A percentile compares a stretch with the other conserved stretches of the same genome.
These are phyloP conservation scores for Cranoglanis bouderius DNA, from an alignment of 2,113 vertebrate species.

Conservation along the genomic window DNA sequence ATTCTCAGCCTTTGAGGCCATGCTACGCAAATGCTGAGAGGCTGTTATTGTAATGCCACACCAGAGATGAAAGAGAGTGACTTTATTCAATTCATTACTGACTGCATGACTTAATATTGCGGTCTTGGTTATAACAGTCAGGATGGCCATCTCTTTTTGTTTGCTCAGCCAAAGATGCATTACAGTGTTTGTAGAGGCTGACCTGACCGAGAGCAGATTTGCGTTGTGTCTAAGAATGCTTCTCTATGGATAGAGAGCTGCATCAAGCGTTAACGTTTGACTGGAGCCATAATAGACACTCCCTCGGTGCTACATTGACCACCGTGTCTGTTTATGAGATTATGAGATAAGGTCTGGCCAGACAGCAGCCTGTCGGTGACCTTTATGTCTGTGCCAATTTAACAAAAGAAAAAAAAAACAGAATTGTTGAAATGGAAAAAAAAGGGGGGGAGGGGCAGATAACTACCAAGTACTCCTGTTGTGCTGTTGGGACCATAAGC, in stretches of 20 bases:
- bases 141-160: constrained; percentile 16
- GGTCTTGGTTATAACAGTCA: background rate
- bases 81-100: constrained; percentile 50
- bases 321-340: constrained; percentile 26
- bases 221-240: background rate
- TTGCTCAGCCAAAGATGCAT: background rate
- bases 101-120: constrained; percentile 35
- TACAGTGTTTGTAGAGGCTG: background rate
- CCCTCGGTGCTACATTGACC: background rate
- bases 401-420: background rate
- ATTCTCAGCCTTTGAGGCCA: constrained; percentile 32
- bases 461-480: background rate
- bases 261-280: constrained; percentile 14
- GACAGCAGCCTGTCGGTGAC: constrained; percentile 22
- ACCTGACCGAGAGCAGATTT: background rate
- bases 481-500: background rate
- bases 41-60: constrained; percentile 54
- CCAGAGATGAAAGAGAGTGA: constrained; percentile 43
- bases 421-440: constrained; percentile 1
- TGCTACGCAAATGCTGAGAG: constrained; percentile 47
- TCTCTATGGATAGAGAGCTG: background rate
- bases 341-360: constrained; percentile 20
- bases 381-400: background rate
- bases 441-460: background rate
- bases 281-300: constrained; percentile 13